Evolutionary conservation across 2,113 vertebrate genomes (phyloP), one percentile per base, ranked within the genome.

Genomic region (Xiphorhynchus elegans): DNA sequence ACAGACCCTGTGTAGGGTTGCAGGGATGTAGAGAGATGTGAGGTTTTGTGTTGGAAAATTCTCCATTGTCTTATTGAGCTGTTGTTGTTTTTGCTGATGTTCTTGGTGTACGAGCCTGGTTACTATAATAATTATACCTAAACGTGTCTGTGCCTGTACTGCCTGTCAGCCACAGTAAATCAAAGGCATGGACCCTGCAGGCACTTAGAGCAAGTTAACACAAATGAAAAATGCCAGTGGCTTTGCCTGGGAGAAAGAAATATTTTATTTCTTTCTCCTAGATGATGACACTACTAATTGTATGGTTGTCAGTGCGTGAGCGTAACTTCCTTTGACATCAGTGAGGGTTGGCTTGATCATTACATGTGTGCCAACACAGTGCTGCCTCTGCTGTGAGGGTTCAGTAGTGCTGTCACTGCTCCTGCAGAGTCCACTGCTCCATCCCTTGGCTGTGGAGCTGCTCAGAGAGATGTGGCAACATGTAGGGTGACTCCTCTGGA

Each of bases 1-100:
- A 11, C 33, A 88, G 68, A 44, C 42, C 33, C 63, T 58, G 55
- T 28, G 31, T 56, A 42, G 15, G 14, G 12, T 56, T 84, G 14
- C 21, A 24, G 42, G 31, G 49, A 26, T 47, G 55, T 59, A 56
- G 35, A 50, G 55, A 20, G 35, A 28, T 21, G 8, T 19, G 19
- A 42, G 3, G n/a, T 6, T 95, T 89, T 96, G 95, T 96, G 90
- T 95, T 96, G 96, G 95, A 97, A 97, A 96, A 93, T 94, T 86
- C 78, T 83, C 64, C 1, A 0, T 87, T 89, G 56, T 72, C 39
- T 86, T 90, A 97, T 97, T 82, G 96, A 96, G 44, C 95, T 93
- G 92, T 92, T 96, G 79, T 96, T 95, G 89, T 94, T 94, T 97
- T 95, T 91, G 58, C 84, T 87, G 69, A 67, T 58, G 44, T 78